Conservation (phyloP, 2,797 vertebrate species). For the Hyperoplus lanceolatus region DNA sequence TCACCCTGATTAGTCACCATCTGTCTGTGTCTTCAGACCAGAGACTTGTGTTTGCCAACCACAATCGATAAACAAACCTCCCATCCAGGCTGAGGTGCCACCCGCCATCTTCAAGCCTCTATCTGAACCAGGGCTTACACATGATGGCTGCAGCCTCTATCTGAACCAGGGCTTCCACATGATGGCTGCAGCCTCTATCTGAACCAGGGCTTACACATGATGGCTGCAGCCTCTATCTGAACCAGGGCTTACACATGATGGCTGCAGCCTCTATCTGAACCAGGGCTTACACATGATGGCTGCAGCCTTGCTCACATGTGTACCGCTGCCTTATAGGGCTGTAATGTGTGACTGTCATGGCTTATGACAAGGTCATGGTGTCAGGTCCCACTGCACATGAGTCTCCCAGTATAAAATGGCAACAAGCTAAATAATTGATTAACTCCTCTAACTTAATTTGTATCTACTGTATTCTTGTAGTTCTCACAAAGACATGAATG, state of each 20-base stretch:
- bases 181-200: neutral
- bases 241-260: too few relatives aligned
- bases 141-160: neutral
- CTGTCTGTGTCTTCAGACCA: constrained; percentile 45
- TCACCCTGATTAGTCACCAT: constrained; percentile 34
- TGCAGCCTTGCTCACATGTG: neutral
- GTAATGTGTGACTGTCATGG: constrained; percentile 25
- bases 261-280: neutral
- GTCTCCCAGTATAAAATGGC: neutral
- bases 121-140: neutral
- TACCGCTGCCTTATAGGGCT: constrained; percentile 15
- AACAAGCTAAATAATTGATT: neutral
- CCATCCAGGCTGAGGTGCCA: neutral
- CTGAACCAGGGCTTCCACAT: too few relatives aligned
- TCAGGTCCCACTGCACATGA: constrained; percentile 7
- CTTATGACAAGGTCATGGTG: constrained; percentile 41
- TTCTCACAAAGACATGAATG: neutral
- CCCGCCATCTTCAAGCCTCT: neutral
- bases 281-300: neutral
- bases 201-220: too few relatives aligned
- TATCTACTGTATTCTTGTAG: neutral
- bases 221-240: neutral
- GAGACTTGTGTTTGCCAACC: constrained; percentile 48
- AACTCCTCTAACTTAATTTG: neutral
- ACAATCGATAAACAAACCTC: constrained; percentile 53